phyloP scores from a whole-genome alignment of 2,797 vertebrate species.

The Peromyscus melanophrys region DNA sequence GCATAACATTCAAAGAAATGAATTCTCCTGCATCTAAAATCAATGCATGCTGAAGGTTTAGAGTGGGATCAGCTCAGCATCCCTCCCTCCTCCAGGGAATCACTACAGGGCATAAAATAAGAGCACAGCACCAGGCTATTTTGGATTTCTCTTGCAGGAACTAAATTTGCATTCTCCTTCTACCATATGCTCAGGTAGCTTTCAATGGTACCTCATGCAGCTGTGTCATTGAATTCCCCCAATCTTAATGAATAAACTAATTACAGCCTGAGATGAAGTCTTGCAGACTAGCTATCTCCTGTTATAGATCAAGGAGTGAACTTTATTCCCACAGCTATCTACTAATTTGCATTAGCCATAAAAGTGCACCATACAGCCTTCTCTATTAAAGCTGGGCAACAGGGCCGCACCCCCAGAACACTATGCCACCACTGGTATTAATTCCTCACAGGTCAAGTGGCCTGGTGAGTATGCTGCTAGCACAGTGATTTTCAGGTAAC shows the following conservation, averaged over 20 bases:
- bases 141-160: conserved; percentile 73
- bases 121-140: conserved; percentile 46
- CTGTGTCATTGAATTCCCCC: conserved; percentile 81
- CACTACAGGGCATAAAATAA: conserved; percentile 61
- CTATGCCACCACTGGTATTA: not conserved
- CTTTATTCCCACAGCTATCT: conserved; percentile 77
- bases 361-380: conserved; percentile 42
- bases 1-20: not conserved
- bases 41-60: not conserved
- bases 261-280: conserved; percentile 82
- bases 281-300: conserved; percentile 70
- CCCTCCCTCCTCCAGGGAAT: not conserved
- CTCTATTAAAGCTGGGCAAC: conserved; percentile 8
- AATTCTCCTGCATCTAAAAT: conserved; percentile 14
- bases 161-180: conserved; percentile 80
- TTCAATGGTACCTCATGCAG: conserved; percentile 72
- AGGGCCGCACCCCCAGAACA: not conserved
- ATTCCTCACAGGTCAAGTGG: not conserved
- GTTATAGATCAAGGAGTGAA: conserved; percentile 73
- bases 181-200: conserved; percentile 83
- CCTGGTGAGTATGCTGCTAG: not conserved
- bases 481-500: conserved; percentile 16
- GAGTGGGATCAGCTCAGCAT: not conserved
- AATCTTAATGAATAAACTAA: conserved; percentile 83
- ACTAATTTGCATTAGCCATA: conserved; percentile 72